phyloP scores from a whole-genome alignment of 2,888 invertebrate species.

The Aspidiotus rigidus region DNA sequence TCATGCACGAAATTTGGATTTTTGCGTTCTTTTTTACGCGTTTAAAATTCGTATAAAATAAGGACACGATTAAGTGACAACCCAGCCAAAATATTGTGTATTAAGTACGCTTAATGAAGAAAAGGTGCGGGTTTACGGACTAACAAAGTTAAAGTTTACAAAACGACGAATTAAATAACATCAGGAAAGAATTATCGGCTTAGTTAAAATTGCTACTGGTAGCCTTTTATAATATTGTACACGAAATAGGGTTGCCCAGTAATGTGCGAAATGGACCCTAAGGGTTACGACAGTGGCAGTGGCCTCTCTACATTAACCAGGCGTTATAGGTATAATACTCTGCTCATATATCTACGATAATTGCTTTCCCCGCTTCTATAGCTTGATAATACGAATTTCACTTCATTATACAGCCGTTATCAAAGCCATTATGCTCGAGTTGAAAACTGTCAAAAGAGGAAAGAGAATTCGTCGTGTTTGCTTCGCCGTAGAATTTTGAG shows the following conservation, averaged over 20 bases:
- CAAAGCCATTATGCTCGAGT: slow-evolving; percentile 28
- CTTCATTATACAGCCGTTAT: slow-evolving; percentile 32
- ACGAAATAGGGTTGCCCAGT: slow-evolving; percentile 22
- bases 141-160: not conserved
- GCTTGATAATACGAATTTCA: slow-evolving; percentile 32
- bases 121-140: too few species aligned
- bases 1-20: too few species aligned
- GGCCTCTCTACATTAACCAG: slow-evolving; percentile 19
- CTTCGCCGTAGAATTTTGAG: too few species aligned
- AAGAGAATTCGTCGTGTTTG: too few species aligned
- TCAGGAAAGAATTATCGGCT: slow-evolving; percentile 26
- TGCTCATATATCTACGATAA: slow-evolving; percentile 31
- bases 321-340: slow-evolving; percentile 24
- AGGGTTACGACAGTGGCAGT: slow-evolving; percentile 21
- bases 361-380: slow-evolving; percentile 29
- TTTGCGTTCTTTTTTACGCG: too few species aligned
- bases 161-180: slow-evolving; percentile 23
- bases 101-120: too few species aligned
- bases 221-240: slow-evolving; percentile 11
- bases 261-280: slow-evolving; percentile 32
- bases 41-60: too few species aligned
- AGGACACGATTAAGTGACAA: too few species aligned
- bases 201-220: slow-evolving; percentile 3
- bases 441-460: not conserved
- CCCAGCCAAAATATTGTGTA: too few species aligned